Conservation (phyloP, 2,888 invertebrate species). For the Idaea aversata region DNA sequence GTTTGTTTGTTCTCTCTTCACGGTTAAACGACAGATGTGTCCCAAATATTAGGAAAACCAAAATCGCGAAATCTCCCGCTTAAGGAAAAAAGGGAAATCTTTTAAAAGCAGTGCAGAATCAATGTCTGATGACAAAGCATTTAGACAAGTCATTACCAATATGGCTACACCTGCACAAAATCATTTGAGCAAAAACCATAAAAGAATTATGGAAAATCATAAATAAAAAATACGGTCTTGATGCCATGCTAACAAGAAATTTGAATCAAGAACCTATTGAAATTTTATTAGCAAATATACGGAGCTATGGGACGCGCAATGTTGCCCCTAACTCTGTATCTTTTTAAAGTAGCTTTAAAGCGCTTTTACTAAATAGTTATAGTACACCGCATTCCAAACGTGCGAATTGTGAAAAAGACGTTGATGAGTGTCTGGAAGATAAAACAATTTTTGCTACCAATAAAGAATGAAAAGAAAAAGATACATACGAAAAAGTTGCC, state of each 20-base stretch:
- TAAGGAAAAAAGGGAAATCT: no score
- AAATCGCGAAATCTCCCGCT: no score
- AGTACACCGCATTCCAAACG: conserved; percentile 20
- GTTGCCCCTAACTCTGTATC: conserved; percentile 22
- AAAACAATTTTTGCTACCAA: conserved; percentile 12
- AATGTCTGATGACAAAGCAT: no score
- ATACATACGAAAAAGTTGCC: conserved; percentile 21
- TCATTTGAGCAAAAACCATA: no score
- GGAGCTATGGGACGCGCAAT: conserved; percentile 30
- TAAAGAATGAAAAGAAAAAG: conserved; percentile 16
- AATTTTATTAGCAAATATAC: conserved; percentile 35
- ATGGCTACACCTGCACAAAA: no score
- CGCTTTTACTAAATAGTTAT: conserved; percentile 30
- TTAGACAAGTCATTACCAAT: no score
- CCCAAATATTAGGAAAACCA: no score
- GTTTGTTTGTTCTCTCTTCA: no score
- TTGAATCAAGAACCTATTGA: conserved; percentile 34
- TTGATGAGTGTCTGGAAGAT: conserved; percentile 15
- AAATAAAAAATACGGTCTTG: conserved; percentile 26
- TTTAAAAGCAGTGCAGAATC: no score
- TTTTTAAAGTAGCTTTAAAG: conserved; percentile 33
- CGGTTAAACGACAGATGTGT: no score
- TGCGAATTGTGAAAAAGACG: conserved; percentile 29
- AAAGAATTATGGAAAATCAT: conserved; percentile 29
- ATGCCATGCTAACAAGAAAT: conserved; percentile 29